Evolutionary conservation across 2,888 invertebrate genomes (phyloP), one percentile per base, ranked within the genome.

Genomic region (Idaea straminata): DNA sequence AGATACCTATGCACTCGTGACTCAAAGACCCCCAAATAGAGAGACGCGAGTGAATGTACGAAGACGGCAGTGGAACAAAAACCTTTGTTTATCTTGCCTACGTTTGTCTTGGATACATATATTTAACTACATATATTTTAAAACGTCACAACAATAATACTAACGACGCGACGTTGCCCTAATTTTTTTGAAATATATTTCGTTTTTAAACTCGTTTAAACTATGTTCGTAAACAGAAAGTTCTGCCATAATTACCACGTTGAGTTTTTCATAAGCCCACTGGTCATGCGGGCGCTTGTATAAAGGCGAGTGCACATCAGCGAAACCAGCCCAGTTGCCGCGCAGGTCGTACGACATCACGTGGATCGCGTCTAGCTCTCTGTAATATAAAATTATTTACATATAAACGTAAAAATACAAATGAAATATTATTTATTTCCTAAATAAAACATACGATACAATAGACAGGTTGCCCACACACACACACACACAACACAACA

Each of bases 311-410:
- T 98, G 98, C 0, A 96, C 95, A 80, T 98, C 98, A 0, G 98
- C 97, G 80, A 97, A 97, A 15, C 98, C 98, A 0, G 96, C 97
- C 98, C 98, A 98, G 83, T 97, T 97, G 13, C 97, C 97, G 68
- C 97, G 94, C 61, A 97, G 93, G 86, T 97, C 97, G 83, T 97
- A 97, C 0, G 97, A 95, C 97, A 97, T 97, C 61, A 96, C 97
- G 81, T 97, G 97, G 64, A 97, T 95, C 0, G 97, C 97, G 82
- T 97, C 97, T 63, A 97, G 79, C 62, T 94, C 90, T 75, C 97
- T 97, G 80, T 4, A 84, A 85, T 70, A 62, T 66, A 38, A 15
- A 35, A 63, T 13, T 47, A 47, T 5, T 7, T 7, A 10, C 36
- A 36, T 36, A 36, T 7, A 36, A 36, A 36, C 10, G 36, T 7